A percentile compares a stretch with the other conserved stretches of the same genome.
phyloP scores from a whole-genome alignment of 2,113 vertebrate species.

The Ctenodactylus gundi region DNA sequence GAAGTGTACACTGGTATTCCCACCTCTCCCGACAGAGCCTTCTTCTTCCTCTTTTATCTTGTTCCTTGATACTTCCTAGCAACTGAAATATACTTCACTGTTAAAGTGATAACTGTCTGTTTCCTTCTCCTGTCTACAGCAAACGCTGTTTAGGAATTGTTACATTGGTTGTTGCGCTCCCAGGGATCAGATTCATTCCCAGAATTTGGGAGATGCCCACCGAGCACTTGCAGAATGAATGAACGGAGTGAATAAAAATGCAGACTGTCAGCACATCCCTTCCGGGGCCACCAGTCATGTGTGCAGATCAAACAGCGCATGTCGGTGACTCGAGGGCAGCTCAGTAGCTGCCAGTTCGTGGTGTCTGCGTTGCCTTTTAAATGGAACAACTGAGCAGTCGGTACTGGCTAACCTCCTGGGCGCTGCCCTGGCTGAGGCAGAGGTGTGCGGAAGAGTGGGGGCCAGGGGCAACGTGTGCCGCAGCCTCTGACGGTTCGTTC shows the following conservation, averaged over 20 bases:
- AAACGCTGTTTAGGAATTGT: background rate
- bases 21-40: background rate
- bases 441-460: background rate
- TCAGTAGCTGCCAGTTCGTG: background rate
- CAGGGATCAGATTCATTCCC: background rate
- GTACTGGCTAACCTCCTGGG: background rate
- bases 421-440: background rate
- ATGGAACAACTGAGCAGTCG: background rate
- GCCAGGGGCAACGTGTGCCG: background rate
- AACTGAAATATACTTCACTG: background rate
- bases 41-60: background rate
- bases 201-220: background rate
- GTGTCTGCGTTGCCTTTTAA: too few relatives aligned
- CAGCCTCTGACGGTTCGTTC: background rate
- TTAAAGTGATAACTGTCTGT: background rate
- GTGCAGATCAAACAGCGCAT: background rate
- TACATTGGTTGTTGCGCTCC: too few relatives aligned
- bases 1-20: too few relatives aligned
- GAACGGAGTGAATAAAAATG: background rate
- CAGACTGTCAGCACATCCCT: background rate
- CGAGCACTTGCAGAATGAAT: background rate
- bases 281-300: too few relatives aligned
- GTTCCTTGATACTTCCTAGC: too few relatives aligned
- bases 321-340: background rate
- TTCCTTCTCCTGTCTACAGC: background rate